Evolutionary conservation across 2,113 vertebrate species (phyloP), one percentile per base, ranked within the genome.

Genomic region (Neotoma lepida): DNA sequence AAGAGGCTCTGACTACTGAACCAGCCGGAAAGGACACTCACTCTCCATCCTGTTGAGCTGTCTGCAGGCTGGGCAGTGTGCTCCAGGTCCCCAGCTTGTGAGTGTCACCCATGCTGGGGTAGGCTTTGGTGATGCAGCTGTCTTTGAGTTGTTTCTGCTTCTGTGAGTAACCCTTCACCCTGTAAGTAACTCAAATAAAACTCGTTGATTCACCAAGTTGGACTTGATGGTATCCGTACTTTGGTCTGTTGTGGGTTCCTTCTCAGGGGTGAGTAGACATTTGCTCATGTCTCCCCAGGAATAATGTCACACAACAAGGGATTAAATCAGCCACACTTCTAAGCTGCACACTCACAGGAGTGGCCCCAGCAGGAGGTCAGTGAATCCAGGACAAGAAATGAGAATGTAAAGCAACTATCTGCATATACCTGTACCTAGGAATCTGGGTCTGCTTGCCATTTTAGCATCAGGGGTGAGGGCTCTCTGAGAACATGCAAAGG

Each of bases 261-360:
- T 33, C 7, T 78, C 76, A 4, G 30, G 8, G 8, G 30, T 51
- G 46, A 78, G 46, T 51, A 51, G 30, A 7, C 28, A 18, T 77
- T 77, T 77, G 28, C 26, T 9, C 44, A 35, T 51, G 76, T 35
- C 30, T 51, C 30, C 46, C 30, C 76, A 78, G 17, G 46, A 78
- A 78, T 4, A 10, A 18, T 51, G 46, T 78, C 76, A 35, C 76
- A 78, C 30, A 81, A 78, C 46, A 56, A 51, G 35, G 51, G 9
- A 64, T 18, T 54, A 73, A 58, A 84, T 63, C 33, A 88, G 35
- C 64, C 58, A 49, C 41, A 73, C 41, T 81, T 82, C 41, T 41
- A 24, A 68, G 20, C 1, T 51, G 9, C 30, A 49, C 0, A 49
- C 0, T 8, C 18, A 44, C 24, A 26, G 18, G 28, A 33, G 3